phyloP scores from a whole-genome alignment of 1,140 invertebrate species.

The Pemphigus obesinymphae region DNA sequence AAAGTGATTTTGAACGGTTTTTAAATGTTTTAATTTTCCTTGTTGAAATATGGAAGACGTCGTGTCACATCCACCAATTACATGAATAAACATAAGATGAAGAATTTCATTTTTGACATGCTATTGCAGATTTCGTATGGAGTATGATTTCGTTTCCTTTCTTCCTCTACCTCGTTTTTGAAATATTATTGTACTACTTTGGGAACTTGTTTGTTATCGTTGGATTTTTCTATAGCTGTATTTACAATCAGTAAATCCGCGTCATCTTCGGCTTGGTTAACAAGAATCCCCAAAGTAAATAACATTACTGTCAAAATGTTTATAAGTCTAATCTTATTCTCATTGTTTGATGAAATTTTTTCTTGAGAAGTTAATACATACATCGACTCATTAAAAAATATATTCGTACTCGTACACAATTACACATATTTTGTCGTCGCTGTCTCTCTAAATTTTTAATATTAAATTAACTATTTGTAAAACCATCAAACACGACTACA shows the following conservation, averaged over 20 bases:
- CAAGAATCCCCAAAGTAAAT: background rate
- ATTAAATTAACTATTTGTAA: background rate
- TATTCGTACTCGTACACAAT: background rate
- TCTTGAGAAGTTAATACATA: background rate
- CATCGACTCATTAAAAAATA: background rate
- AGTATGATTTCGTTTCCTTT: background rate
- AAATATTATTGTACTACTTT: background rate
- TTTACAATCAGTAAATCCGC: background rate
- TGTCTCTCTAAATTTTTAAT: background rate
- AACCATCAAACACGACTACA: background rate
- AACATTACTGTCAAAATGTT: background rate
- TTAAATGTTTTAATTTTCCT: conserved; percentile 39
- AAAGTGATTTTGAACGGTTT: background rate
- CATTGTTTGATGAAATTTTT: background rate
- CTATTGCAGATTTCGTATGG: background rate
- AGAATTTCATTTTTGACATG: background rate
- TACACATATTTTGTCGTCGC: background rate
- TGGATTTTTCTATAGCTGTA: background rate
- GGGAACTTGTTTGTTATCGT: too few relatives aligned
- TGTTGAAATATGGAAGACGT: conserved; percentile 43
- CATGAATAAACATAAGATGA: conserved; percentile 43
- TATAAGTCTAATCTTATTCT: background rate
- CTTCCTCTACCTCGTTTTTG: background rate
- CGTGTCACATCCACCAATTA: conserved; percentile 44
- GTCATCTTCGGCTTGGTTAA: background rate